Conservation (phyloP, 2,113 vertebrate species). For the Cyanoramphus novaezelandiae region DNA sequence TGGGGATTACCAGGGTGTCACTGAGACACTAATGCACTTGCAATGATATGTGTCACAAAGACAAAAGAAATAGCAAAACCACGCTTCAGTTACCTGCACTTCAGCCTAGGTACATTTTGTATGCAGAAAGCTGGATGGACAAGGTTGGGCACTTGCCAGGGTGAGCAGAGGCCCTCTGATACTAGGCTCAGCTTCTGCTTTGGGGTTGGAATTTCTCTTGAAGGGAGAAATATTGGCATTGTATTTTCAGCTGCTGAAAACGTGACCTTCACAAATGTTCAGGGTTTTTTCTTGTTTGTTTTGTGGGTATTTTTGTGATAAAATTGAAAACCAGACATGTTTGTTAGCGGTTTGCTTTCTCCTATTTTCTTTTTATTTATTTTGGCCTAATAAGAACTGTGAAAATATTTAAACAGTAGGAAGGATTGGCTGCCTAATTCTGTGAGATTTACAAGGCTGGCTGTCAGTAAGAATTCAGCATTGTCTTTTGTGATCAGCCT, state of each 20-base stretch:
- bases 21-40: background rate
- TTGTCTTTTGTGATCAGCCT: background rate
- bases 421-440: background rate
- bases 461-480: background rate
- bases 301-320: no score
- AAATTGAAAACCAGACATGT: background rate
- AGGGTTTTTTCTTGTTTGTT: background rate
- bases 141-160: background rate
- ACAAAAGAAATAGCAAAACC: background rate
- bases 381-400: background rate
- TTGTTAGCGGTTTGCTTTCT: background rate
- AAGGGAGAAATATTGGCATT: background rate
- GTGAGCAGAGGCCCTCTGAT: background rate
- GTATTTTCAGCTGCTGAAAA: background rate
- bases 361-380: background rate
- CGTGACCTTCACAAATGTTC: fast-evolving
- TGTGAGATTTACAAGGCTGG: background rate
- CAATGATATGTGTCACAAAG: background rate
- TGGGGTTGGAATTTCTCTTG: background rate
- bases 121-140: background rate
- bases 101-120: fast-evolving
- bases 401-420: slow-evolving; percentile 21
- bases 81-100: background rate
- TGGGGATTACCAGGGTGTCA: fast-evolving
- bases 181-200: background rate